Evolutionary conservation across 2,797 vertebrate genomes (phyloP).

Genomic region (Clarias laeviceps): DNA sequence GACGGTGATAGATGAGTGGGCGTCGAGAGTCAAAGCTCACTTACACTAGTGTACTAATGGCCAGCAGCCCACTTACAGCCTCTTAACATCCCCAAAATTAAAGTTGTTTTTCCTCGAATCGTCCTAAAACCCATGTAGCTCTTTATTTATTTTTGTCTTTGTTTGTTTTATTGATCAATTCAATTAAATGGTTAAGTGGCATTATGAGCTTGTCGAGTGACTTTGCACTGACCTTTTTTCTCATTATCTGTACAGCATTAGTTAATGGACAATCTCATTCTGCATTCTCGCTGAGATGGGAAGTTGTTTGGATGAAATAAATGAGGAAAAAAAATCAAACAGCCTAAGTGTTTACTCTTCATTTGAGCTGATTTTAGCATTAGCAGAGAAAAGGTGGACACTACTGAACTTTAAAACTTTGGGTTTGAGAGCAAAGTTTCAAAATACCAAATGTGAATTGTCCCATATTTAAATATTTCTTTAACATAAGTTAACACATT

Average conservation of each 20-base stretch:
- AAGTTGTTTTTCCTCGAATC: conserved; percentile 6
- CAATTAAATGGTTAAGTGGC: conserved; percentile 20
- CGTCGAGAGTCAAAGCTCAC: conserved; percentile 23
- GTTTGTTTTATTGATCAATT: conserved; percentile 16
- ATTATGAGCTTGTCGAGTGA: conserved; percentile 8
- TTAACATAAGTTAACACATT: too few relatives aligned
- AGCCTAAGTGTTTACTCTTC: conserved; percentile 14
- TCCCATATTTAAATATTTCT: too few relatives aligned
- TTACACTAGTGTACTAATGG: conserved; percentile 1
- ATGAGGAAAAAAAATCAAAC: too few relatives aligned
- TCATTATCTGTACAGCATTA: conserved; percentile 22
- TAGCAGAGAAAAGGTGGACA: not conserved
- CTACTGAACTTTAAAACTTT: not conserved
- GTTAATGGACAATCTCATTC: conserved; percentile 23
- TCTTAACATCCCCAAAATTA: not conserved
- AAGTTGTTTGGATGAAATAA: conserved; percentile 16
- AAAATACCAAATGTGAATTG: not conserved
- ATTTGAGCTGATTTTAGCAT: not conserved
- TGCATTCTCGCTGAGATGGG: not conserved
- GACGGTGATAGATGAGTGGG: conserved; percentile 19
- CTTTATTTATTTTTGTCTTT: conserved; percentile 17
- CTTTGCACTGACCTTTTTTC: conserved; percentile 23
- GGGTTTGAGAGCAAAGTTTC: not conserved
- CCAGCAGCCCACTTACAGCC: conserved; percentile 16
- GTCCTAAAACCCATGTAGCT: not conserved